Conservation (phyloP, 64 coral and sea anemone species). For the Platygyra sinensis region DNA sequence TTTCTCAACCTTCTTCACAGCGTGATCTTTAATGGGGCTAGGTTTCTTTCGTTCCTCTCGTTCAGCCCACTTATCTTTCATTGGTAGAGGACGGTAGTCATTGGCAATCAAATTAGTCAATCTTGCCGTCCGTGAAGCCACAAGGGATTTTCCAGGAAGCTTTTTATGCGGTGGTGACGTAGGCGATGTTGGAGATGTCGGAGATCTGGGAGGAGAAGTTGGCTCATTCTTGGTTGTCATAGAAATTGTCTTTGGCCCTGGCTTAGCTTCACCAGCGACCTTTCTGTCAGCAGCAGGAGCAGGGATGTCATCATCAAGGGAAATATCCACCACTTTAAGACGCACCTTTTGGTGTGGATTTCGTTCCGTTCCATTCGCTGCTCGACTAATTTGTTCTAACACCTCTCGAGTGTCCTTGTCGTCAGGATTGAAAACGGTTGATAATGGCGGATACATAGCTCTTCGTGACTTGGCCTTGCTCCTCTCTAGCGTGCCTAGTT, state of each 20-base stretch:
- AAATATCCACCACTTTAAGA: slow-evolving; percentile 77
- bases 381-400: slow-evolving; percentile 22
- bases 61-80: slow-evolving; percentile 28
- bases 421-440: slow-evolving; percentile 69
- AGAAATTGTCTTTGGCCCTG: slow-evolving; percentile 1
- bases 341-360: slow-evolving; percentile 17
- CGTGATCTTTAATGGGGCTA: neutral
- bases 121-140: slow-evolving; percentile 70
- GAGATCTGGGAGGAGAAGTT: neutral
- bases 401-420: slow-evolving; percentile 46
- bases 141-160: slow-evolving; percentile 42
- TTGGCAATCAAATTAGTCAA: slow-evolving; percentile 67
- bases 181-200: neutral
- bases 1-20: neutral
- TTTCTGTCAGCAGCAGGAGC: slow-evolving; percentile 31
- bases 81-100: slow-evolving; percentile 41
- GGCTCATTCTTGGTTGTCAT: slow-evolving; percentile 16
- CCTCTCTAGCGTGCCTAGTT: slow-evolving; percentile 57
- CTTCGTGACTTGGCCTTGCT: slow-evolving; percentile 44
- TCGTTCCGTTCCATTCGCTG: neutral
- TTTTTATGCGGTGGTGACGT: neutral
- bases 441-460: slow-evolving; percentile 92
- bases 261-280: slow-evolving; percentile 1
- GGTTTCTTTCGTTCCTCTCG: neutral
- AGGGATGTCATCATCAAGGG: slow-evolving; percentile 48